These are phyloP conservation scores for Aphidoletes aphidimyza DNA, from an alignment of 2,888 invertebrate species.

Conservation along the genomic window DNA sequence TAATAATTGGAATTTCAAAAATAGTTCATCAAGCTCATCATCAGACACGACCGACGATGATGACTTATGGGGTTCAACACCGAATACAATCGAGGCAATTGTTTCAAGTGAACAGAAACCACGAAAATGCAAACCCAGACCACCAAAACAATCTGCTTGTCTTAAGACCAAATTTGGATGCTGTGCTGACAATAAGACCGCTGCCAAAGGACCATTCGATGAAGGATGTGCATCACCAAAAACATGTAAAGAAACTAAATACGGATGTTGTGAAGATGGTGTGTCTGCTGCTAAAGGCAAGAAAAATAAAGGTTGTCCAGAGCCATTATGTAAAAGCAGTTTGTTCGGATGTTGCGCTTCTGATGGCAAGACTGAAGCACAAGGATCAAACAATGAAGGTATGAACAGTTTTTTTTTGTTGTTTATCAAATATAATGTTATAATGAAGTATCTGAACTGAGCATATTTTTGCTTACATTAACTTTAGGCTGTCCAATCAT, in stretches of 20 bases:
- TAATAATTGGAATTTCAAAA: conserved; percentile 56
- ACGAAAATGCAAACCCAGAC: conserved; percentile 71
- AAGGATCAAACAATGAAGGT: conserved; percentile 78
- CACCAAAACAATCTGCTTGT: conserved; percentile 70
- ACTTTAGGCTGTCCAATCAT: conserved; percentile 75
- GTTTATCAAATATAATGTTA: too few relatives aligned
- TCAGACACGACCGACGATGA: conserved; percentile 61
- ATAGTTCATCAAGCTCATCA: conserved; percentile 64
- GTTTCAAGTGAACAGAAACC: conserved; percentile 67
- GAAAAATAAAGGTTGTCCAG: conserved; percentile 80
- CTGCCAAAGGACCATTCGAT: conserved; percentile 84
- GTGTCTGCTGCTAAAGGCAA: conserved; percentile 81
- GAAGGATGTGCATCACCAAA: conserved; percentile 78
- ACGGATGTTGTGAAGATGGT: conserved; percentile 85
- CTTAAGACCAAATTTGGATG: conserved; percentile 79
- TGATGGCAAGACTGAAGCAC: conserved; percentile 79
- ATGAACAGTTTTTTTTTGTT: neutral
- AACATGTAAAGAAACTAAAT: conserved; percentile 80
- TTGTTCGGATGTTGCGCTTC: conserved; percentile 86
- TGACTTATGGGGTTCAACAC: conserved; percentile 69
- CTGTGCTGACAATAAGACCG: conserved; percentile 81
- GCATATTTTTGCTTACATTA: neutral
- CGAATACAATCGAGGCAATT: conserved; percentile 69
- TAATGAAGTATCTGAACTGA: too few relatives aligned
- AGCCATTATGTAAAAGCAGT: conserved; percentile 77